Conservation (phyloP, 2,797 vertebrate genomes). For the Aselliscus stoliczkanus region DNA sequence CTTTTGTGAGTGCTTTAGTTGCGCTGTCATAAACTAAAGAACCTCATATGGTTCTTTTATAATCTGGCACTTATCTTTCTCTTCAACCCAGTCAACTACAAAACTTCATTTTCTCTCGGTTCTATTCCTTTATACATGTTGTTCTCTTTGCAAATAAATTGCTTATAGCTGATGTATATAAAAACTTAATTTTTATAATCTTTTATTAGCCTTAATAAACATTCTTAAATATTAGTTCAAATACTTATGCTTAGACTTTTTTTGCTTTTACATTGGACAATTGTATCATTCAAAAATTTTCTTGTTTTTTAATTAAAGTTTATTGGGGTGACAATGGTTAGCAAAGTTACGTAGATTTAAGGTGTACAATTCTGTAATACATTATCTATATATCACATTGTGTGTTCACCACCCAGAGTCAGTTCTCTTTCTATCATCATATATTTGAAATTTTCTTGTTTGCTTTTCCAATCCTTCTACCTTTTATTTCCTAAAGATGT, state of each 20-base stretch:
- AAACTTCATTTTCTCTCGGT: neutral
- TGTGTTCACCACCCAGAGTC: no score
- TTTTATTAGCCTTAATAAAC: neutral
- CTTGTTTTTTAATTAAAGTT: neutral
- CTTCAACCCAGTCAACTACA: neutral
- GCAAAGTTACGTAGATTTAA: no score
- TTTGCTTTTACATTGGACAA: neutral
- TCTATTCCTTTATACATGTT: neutral
- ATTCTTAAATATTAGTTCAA: neutral
- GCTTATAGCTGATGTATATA: neutral
- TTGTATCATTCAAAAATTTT: neutral
- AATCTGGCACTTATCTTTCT: neutral
- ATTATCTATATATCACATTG: no score
- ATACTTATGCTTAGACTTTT: neutral
- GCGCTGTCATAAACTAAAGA: no score
- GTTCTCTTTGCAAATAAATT: neutral
- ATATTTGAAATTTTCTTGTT: no score
- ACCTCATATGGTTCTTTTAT: no score
- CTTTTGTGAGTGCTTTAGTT: no score
- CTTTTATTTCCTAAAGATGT: neutral
- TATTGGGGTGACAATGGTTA: no score
- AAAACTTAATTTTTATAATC: neutral
- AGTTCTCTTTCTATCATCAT: no score
- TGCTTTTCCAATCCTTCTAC: neutral
- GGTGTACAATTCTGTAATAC: no score